Evolutionary conservation across 2,113 vertebrate genomes (phyloP).

Genomic region (Nansenia antarctica): DNA sequence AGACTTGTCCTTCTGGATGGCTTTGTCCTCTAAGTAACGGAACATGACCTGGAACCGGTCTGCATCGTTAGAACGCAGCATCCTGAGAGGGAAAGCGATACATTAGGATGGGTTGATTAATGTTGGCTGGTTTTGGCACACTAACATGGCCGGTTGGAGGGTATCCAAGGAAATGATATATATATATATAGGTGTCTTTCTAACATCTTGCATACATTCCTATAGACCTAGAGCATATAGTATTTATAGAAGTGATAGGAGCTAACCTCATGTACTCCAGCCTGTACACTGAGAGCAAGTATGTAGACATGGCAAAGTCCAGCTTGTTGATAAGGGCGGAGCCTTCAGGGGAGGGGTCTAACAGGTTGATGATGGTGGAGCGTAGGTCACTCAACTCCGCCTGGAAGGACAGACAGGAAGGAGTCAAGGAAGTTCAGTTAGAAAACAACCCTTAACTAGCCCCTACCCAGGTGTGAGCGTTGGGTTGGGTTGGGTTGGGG

Average conservation of each 20-base stretch:
- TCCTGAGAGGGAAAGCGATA: too few species aligned
- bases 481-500: too few species aligned
- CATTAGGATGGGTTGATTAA: too few species aligned
- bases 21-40: slow-evolving; percentile 97
- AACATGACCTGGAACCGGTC: slow-evolving; percentile 98
- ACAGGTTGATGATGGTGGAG: slow-evolving; percentile 89
- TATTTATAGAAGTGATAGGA: not conserved
- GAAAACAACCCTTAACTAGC: too few species aligned
- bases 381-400: slow-evolving; percentile 90
- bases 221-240: not conserved
- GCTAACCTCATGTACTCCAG: slow-evolving; percentile 94
- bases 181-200: too few species aligned
- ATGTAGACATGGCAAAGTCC: slow-evolving; percentile 97
- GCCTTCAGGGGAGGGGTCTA: slow-evolving; percentile 91
- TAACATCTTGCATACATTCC: not conserved
- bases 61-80: slow-evolving; percentile 88
- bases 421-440: not conserved
- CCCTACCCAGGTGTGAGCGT: too few species aligned
- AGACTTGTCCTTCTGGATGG: slow-evolving; percentile 97
- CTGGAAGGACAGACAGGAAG: slow-evolving; percentile 61
- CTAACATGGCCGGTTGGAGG: too few species aligned
- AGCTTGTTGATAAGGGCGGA: slow-evolving; percentile 92
- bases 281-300: slow-evolving; percentile 93
- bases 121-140: too few species aligned
- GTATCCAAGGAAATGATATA: too few species aligned